Evolutionary conservation across 2,113 vertebrate species (phyloP), one percentile per base, ranked within the genome.

Genomic region (Amblyornis subalaris): DNA sequence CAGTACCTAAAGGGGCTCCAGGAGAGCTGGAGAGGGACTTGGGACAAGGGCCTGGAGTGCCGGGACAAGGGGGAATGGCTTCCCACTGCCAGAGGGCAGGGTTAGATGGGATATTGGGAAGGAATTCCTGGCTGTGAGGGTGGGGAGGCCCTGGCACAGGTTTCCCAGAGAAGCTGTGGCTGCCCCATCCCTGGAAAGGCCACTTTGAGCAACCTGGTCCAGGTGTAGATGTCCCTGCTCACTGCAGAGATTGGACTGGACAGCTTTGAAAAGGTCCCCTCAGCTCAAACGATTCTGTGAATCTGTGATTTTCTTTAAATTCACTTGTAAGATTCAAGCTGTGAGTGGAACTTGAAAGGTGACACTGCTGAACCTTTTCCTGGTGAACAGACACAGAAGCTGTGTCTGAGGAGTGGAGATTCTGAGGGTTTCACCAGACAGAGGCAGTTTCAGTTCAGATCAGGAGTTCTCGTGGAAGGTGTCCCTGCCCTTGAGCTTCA

Each of bases 41-140:
- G 22, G 21, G 33, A 53, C 22, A 33, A 45, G 11, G 18, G 10
- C 1, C 1, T 7, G 17, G 33, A 72, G 26, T 2, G 22, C 45
- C 18, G 64, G 38, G 57, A 38, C 47, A 26, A 1, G 3, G 3
- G 33, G n/a, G 38, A 73, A 28, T 73, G 40, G 18, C 26, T 73
- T 72, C 45, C 10, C 23, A 33, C 1, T 55, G 58, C 18, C 69
- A 64, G 7, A 73, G 40, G n/a, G 9, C 19, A 29, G 23, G 28
- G 40, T 0, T 0, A 0, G 23, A 15, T n/a, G 50, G n/a, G n/a
- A 26, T 47, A 22, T 0, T 55, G n/a, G 19, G 14, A 2, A 28
- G 19, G 3, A 73, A 0, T 7, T 38, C 28, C 5, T n/a, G n/a
- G n/a, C 28, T n/a, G 29, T 1, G 21, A 65, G 36, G 14, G 26